Conservation (phyloP, 2,888 invertebrate species). For the Piscicola geometra region DNA sequence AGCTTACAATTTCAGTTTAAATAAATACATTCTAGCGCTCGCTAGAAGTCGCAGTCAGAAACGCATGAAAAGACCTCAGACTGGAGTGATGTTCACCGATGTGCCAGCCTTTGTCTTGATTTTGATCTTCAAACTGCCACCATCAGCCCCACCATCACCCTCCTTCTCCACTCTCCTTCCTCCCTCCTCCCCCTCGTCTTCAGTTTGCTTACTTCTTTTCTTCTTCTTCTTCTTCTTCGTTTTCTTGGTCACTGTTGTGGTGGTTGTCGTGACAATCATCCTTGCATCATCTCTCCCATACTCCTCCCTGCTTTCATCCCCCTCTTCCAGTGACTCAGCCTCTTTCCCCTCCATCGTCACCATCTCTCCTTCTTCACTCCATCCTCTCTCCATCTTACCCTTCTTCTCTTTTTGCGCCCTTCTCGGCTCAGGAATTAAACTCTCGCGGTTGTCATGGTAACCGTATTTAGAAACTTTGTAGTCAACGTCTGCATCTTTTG, state of each 20-base stretch:
- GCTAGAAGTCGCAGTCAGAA: no score
- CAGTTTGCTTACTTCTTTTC: not conserved
- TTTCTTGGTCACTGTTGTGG: not conserved
- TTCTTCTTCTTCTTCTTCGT: not conserved
- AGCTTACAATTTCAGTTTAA: no score
- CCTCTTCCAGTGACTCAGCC: no score
- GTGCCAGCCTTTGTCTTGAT: not conserved
- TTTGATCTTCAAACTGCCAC: not conserved
- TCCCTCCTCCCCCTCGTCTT: not conserved
- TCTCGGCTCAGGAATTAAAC: not conserved
- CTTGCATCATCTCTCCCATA: not conserved
- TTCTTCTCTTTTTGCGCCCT: constrained; percentile 7
- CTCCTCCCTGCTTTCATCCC: no score
- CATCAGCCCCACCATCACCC: no score
- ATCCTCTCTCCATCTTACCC: not conserved
- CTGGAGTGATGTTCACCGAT: not conserved
- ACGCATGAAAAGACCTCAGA: no score
- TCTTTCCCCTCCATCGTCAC: no score
- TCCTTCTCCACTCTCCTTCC: no score
- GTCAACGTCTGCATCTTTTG: not conserved
- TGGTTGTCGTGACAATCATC: not conserved
- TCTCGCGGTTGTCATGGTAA: not conserved
- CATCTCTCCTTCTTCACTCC: no score
- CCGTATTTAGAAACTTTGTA: not conserved
- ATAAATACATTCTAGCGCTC: no score